Evolutionary conservation across 2,113 vertebrate genomes (phyloP), one percentile per base, ranked within the genome.

Genomic region (Onychostoma macrolepis): DNA sequence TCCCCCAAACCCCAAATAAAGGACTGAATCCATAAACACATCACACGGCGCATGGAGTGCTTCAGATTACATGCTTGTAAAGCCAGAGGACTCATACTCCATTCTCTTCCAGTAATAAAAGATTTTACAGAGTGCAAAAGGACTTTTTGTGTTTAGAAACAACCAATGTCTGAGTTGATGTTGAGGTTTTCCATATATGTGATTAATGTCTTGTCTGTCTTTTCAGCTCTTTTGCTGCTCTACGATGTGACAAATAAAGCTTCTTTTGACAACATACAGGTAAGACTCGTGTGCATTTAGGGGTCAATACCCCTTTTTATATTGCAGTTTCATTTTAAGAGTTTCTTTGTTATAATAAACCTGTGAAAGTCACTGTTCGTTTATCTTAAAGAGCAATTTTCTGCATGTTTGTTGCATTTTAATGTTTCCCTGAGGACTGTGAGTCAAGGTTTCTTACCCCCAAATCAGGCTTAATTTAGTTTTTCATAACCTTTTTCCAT

Each of bases 1-100:
- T 83, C 53, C 86, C 58, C 81, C 15, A 88, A 87, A 78, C 87
- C 86, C 89, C 61, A 89, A 89, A 89, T 58, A 82, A 26, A 79
- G 10, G 30, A 79, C n/a, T 86, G 81, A 80, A 86, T 86, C 30
- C 77, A 72, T 58, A 72, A 85, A 83, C 48, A 69, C 75, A 89
- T 45, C n/a, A 71, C 33, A 56, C 6, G 24, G 6, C 26, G 33
- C 7, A 26, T 61, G 30, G 30, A 80, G 53, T 80, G 53, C 78
- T 83, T 36, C 12, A 63, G 43, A 65, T 65, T 6, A 75, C 72
- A 26, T 11, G 9, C 26, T 21, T 24, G 17, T 50, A 43, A 11
- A 56, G 33, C 45, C 24, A 61, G 56, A 56, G 12, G 12, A 24
- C 30, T 78, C 28, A 4, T 6, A 53, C 30, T 56, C 10, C 33